phyloP scores from a whole-genome alignment of 2,113 vertebrate species.

The Heliornis fulica region DNA sequence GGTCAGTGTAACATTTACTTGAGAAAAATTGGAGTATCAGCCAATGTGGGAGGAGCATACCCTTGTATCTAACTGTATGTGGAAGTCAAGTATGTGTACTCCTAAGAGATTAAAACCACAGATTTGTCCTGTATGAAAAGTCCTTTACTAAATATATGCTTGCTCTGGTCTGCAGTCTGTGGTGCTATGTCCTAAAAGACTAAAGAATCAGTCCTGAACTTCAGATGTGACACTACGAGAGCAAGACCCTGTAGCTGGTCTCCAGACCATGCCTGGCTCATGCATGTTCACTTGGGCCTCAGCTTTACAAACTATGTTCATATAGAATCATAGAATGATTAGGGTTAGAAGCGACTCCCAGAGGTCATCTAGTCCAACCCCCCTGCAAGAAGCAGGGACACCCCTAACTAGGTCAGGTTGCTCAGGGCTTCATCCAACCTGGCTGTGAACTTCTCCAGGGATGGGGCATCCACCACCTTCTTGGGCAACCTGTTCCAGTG shows the following conservation, averaged over 20 bases:
- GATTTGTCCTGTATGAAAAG: background rate
- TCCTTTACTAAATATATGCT: background rate
- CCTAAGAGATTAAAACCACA: background rate
- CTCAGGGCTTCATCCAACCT: too few relatives aligned
- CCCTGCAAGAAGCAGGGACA: too few relatives aligned
- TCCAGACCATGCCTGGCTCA: background rate
- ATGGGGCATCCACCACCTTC: too few relatives aligned
- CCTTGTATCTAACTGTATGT: background rate
- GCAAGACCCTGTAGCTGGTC: fast-evolving
- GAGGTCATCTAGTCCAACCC: too few relatives aligned
- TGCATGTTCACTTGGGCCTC: fast-evolving
- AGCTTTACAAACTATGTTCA: background rate
- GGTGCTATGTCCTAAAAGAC: background rate
- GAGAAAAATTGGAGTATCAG: background rate
- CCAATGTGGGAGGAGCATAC: background rate
- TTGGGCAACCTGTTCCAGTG: too few relatives aligned
- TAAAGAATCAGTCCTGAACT: background rate
- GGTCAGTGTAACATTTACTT: background rate
- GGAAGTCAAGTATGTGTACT: background rate
- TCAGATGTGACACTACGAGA: background rate
- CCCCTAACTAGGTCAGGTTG: too few relatives aligned
- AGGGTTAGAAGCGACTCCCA: too few relatives aligned
- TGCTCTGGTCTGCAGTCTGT: background rate
- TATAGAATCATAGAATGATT: too few relatives aligned
- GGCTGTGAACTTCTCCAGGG: too few relatives aligned